Evolutionary conservation across 2,888 invertebrate species (phyloP), one percentile per base, ranked within the genome.

Genomic region (Cyrtodaria siliqua): DNA sequence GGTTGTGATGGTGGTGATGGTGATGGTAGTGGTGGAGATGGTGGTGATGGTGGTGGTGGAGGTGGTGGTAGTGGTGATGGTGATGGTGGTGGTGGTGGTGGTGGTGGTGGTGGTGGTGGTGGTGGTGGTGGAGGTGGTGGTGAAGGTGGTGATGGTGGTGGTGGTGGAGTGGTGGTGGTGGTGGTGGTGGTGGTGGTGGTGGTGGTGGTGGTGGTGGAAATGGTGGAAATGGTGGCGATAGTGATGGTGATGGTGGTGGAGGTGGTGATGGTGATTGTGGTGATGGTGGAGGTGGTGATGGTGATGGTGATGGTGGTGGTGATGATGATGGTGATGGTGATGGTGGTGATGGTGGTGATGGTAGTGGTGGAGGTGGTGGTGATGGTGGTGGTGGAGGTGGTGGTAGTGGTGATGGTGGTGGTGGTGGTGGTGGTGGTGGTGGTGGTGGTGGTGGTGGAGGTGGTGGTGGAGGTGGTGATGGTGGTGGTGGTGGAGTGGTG

Each of bases 331-430:
- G 20, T 47, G 16, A 16, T 47, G 47, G 20, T 47, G 4, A 47
- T 47, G 47, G 20, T 47, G 47, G 20, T 47, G 47, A 47, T 47
- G 16, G 53, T 33, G 44, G 68, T 68, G 18, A 57, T 74, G 59
- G 47, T 47, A 26, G 23, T 67, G 20, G 12, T 33, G 33, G 6
- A 8, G 33, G 33, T 33, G 12, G 33, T 33, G 33, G 33, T 33
- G 33, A 12, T 33, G 33, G 33, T 8, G 33, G 12, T 33, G 4
- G 33, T 33, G 12, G 33, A 4, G 33, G 33, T 33, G 12, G 4
- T 33, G 4, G 12, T 33, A 12, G 4, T 33, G 33, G 33, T 33
- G 33, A 33, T 33, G 12, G 12, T 33, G 6, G 33, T 49, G 49
- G 49, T 49, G 18, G 18, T 9, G 18, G 18, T 24, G 49, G 49